Evolutionary conservation across 1,140 invertebrate species (phyloP), one percentile per base, ranked within the genome.

Genomic region (Trachymyrmex cornetzi): DNA sequence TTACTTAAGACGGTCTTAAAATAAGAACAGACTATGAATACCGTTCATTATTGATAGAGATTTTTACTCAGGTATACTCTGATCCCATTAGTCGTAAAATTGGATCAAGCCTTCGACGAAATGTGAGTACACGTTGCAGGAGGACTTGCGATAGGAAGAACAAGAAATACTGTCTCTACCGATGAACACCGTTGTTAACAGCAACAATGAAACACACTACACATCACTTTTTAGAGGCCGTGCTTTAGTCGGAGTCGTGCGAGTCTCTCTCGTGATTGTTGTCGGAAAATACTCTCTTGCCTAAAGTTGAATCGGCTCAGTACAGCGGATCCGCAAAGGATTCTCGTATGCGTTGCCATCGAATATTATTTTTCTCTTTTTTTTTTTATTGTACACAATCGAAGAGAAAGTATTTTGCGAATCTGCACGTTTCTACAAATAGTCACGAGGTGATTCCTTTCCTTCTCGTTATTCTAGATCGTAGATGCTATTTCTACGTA

Each of bases 41-140:
- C 9, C 11, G 38, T 0, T 44, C 38, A 44, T 44, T 44, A 66
- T 57, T 57, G n/a, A 27, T 22, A 30, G 53, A 53, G 9, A 16
- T 16, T 57, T 30, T 53, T 79, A 66, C 30, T 57, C 44, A 75
- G 61, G 59, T 72, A 55, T 44, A 50, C 57, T 82, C 38, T 44
- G 50, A 77, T 77, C 44, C 50, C 61, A 34, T 77, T 77, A 34
- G 50, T 92, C 30, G 74, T 59, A 50, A 86, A 69, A 77, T 86
- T 55, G 86, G 64, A 27, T 84, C 86, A 81, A 92, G 92, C 91
- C 91, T 94, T 94, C 93, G 94, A 91, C 93, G 93, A 94, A 93
- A 94, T 89, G 92, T 92, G 91, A 94, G 93, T 94, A 93, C 91
- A 86, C 85, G 64, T 87, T 64, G 55, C 80, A 59, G 80, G 87